Base-by-base conservation (phyloP, 1,140 invertebrate species). In the Trichonephila clavata region DNA sequence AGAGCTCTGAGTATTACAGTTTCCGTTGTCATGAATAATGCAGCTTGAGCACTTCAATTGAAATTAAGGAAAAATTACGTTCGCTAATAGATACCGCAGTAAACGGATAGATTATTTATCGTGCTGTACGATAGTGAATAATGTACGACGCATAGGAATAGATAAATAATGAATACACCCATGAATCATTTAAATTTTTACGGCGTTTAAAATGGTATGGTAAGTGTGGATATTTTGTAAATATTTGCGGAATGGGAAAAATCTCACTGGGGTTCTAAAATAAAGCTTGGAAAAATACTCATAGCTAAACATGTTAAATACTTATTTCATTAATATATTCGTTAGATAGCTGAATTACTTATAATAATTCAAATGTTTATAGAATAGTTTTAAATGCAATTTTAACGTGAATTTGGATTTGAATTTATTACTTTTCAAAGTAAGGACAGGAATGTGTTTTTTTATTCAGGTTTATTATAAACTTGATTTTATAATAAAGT, bases 21-120 rank as follows among this genome's bases (percentile, higher is more conserved):
- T 81, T 43, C 18, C 77, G 20, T 68, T 81, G 6, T 81, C 77
- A 43, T 81, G 77, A 81, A 81, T 81, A 81, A 81, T 81, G 77
- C 6, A 81, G 4, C 24, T 50, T 39, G 71, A n/a, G 71, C n/a
- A 77, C 71, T 24, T 77, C 32, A 77, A 77, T 16, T 27, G 71
- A 4, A 77, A n/a, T 77, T 77, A 24, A 8, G 20, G 71, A 24
- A 24, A 39, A 24, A 77, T 27, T 77, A 24, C 20, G 71, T n/a
- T 27, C 32, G n/a, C n/a, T 8, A 77, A 77, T 16, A 39, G 13
- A 24, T 39, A 77, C n/a, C 10, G 27, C 7, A 8, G 32, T 77
- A 24, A 13, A n/a, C 71, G 27, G 24, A 77, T 77, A 77, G 71
- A 77, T 77, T 77, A 77, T 77, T 77, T 77, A 77, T 77, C 14